Percentiles rank a stretch among this genome's conserved stretches.
These are phyloP conservation scores for Nomada flava DNA, from an alignment of 2,888 invertebrate species.

Conservation along the genomic window DNA sequence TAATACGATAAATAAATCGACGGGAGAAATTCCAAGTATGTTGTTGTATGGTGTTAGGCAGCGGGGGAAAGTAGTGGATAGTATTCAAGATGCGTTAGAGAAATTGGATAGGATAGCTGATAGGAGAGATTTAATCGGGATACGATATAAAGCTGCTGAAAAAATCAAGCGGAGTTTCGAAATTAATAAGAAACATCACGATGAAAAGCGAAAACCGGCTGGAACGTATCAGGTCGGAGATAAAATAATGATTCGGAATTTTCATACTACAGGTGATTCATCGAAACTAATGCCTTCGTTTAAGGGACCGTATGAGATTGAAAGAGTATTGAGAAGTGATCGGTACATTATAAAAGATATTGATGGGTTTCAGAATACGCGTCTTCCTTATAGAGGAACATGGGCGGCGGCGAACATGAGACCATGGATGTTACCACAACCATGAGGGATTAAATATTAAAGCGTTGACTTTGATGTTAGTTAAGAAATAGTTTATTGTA, in stretches of 20 bases:
- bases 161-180: slow-evolving; percentile 64
- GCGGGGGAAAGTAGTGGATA: no score
- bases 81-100: no score
- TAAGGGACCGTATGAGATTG: slow-evolving; percentile 57
- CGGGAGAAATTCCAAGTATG: slow-evolving; percentile 70
- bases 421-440: no score
- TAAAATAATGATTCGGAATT: slow-evolving; percentile 61
- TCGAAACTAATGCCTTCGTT: slow-evolving; percentile 44
- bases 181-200: slow-evolving; percentile 68
- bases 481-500: no score
- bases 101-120: no score
- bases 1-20: slow-evolving; percentile 57
- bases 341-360: no score
- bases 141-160: slow-evolving; percentile 40
- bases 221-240: slow-evolving; percentile 54
- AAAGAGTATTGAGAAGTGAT: no score
- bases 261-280: neutral
- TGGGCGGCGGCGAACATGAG: no score
- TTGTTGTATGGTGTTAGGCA: slow-evolving; percentile 17
- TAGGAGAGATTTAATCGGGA: slow-evolving; percentile 56
- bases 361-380: no score
- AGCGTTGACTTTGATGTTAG: no score
- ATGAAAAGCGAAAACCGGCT: slow-evolving; percentile 67
- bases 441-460: no score
- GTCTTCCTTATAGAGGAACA: no score